A percentile compares a stretch with the other conserved stretches of the same genome.
Conservation (phyloP, 2,797 vertebrate genomes). For the Rhinophrynus dorsalis region DNA sequence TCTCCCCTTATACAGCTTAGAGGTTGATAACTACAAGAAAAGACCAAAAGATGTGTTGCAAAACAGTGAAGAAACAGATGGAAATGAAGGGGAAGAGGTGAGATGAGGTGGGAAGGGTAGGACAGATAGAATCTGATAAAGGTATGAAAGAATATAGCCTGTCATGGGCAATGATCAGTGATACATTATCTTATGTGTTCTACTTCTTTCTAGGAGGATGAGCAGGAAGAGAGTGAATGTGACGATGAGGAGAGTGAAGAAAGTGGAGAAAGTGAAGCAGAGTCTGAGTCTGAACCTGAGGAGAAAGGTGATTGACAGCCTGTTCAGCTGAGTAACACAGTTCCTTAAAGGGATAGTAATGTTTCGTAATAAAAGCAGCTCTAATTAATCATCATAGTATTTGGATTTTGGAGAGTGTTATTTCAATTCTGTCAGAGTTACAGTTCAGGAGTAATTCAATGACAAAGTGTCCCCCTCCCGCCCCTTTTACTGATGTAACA, state of each 20-base stretch:
- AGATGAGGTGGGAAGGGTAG: not conserved
- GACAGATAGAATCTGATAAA: too few species aligned
- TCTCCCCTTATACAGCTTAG: conserved; percentile 82
- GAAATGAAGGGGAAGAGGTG: conserved; percentile 84
- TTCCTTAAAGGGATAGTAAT: too few species aligned
- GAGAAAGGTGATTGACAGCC: conserved; percentile 80
- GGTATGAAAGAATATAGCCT: too few species aligned
- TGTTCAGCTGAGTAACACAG: fast-evolving
- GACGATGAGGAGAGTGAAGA: conserved; percentile 90
- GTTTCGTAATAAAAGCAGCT: too few species aligned
- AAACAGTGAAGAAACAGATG: conserved; percentile 81
- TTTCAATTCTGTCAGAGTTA: too few species aligned
- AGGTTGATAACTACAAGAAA: conserved; percentile 88
- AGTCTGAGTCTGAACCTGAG: conserved; percentile 90
- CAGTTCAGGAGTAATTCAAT: too few species aligned
- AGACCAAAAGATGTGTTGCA: conserved; percentile 80
- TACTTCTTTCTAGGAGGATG: conserved; percentile 70
- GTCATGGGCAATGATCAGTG: not conserved
- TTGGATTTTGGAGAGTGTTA: too few species aligned
- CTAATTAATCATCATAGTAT: too few species aligned
- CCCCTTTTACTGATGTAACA: too few species aligned
- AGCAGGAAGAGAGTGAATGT: conserved; percentile 85
- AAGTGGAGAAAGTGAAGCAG: conserved; percentile 91
- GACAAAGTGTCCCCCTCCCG: too few species aligned
- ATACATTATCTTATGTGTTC: not conserved